Conservation (phyloP, 2,113 vertebrate species). For the Manacus vitellinus region DNA sequence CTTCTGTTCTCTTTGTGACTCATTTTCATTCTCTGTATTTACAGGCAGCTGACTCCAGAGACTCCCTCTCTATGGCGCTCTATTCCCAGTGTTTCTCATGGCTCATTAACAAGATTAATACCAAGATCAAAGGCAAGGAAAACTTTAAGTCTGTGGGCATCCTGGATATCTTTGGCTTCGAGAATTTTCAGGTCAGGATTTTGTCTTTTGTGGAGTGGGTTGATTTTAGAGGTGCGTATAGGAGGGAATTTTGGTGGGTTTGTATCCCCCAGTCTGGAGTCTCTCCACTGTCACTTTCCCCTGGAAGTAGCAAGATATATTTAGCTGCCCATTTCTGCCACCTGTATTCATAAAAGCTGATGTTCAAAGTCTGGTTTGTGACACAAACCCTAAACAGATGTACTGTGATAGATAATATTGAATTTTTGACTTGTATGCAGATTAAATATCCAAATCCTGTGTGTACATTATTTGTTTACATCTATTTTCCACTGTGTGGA, state of each 20-base stretch:
- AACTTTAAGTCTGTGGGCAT: slow-evolving; percentile 96
- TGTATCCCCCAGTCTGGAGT: not conserved
- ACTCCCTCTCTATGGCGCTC: slow-evolving; percentile 91
- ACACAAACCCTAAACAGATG: not conserved
- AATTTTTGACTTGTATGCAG: not conserved
- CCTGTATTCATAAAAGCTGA: not conserved
- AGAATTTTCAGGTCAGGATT: slow-evolving; percentile 88
- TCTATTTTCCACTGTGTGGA: not conserved
- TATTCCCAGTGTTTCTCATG: slow-evolving; percentile 94
- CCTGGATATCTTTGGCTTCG: slow-evolving; percentile 93
- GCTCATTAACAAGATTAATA: slow-evolving; percentile 91
- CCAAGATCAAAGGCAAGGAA: slow-evolving; percentile 88
- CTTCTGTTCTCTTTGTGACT: not conserved
- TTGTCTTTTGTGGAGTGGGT: not conserved
- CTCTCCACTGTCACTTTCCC: not conserved
- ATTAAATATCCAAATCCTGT: not conserved
- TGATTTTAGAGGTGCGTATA: not conserved
- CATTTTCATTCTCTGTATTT: not conserved
- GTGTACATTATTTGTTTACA: not conserved
- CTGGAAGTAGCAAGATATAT: not conserved
- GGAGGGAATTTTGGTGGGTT: not conserved
- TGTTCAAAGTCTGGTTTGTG: not conserved
- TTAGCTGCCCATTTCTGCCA: not conserved
- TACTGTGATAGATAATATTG: not conserved
- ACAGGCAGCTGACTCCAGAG: slow-evolving; percentile 89